A percentile compares a stretch with the other conserved stretches of the same genome.
Conservation (phyloP, 2,797 vertebrate genomes). For the Sternotherus odoratus region DNA sequence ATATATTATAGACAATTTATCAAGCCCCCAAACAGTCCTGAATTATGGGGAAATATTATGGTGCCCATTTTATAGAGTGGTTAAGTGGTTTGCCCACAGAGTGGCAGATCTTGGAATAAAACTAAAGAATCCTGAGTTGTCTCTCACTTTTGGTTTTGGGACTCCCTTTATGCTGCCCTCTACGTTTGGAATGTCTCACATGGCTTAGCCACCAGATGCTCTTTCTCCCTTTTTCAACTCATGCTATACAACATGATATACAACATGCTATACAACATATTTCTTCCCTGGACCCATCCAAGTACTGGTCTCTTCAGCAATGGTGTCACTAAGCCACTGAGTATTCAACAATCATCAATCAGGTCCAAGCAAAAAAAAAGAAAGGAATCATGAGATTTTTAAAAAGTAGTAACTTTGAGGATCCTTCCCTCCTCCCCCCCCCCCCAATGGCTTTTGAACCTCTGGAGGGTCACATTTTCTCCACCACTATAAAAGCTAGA, state of each 20-base stretch:
- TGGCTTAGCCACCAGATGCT: not conserved
- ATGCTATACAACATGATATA: constrained; percentile 14
- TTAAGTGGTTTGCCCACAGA: not conserved
- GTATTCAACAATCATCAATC: constrained; percentile 28
- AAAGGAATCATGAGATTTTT: not conserved
- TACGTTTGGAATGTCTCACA: constrained; percentile 42
- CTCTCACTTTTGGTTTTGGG: not conserved
- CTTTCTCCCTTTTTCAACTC: constrained; percentile 18
- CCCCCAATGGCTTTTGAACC: constrained; percentile 5
- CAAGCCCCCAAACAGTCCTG: not conserved
- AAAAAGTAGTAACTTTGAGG: not conserved
- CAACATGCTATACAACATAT: constrained; percentile 12
- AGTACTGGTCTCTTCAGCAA: not conserved
- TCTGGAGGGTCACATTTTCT: not conserved
- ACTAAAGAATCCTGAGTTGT: not conserved
- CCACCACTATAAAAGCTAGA: not conserved
- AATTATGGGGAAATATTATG: not conserved
- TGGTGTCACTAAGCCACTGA: not conserved
- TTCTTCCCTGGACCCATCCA: not conserved
- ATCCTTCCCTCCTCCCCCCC: not conserved
- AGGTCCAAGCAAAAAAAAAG: not conserved
- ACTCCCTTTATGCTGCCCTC: constrained; percentile 28
- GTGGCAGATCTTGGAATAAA: not conserved
- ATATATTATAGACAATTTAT: not conserved
- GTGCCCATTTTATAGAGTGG: constrained; percentile 1